Base-by-base conservation (phyloP, 2,888 invertebrate genomes). In the Cephus runcator region DNA sequence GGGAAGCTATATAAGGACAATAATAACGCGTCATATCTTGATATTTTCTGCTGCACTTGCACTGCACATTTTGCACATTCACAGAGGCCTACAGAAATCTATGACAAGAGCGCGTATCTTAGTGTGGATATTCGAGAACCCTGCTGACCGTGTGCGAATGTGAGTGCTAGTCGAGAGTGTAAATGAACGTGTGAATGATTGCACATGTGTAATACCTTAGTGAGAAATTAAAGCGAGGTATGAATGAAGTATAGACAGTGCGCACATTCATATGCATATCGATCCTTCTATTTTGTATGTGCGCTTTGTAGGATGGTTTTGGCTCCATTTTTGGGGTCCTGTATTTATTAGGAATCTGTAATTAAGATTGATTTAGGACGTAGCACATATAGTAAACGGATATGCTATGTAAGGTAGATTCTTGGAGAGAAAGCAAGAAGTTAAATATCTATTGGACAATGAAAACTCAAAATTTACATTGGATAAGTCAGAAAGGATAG, bases 41-140 rank as follows among this genome's bases (percentile, higher is more conserved):
- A 56, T 56, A 56, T 23, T 23, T 56, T 56, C 56, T 56, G 56
- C 31, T 34, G 77, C 79, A 79, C 79, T 78, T 83, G 85, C 84
- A 85, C 84, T 82, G 84, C 81, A 87, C 85, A 80, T 77, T 79
- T 81, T 80, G 84, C 86, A 85, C 85, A 81, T 83, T 85, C 79
- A 81, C 83, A 79, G 80, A 84, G 73, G 77, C 77, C 77, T 77
- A 74, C 31, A 71, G 71, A 33, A 71, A 71, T 71, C 31, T 71
- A 34, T 71, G 12, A 71, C 15, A 71, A 56, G 56, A 56, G 9
- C 71, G 71, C 34, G 12, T 31, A 31, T 71, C 31, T 31, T 12
- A 71, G 71, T 31, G 71, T 31, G 33, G 71, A 33, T 71, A 34
- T 31, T 33, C 12, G 12, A 71, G 3, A 33, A 71, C 71, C 34